phyloP scores from a whole-genome alignment of 2,888 invertebrate genomes.

The Oxycera nigricornis region DNA sequence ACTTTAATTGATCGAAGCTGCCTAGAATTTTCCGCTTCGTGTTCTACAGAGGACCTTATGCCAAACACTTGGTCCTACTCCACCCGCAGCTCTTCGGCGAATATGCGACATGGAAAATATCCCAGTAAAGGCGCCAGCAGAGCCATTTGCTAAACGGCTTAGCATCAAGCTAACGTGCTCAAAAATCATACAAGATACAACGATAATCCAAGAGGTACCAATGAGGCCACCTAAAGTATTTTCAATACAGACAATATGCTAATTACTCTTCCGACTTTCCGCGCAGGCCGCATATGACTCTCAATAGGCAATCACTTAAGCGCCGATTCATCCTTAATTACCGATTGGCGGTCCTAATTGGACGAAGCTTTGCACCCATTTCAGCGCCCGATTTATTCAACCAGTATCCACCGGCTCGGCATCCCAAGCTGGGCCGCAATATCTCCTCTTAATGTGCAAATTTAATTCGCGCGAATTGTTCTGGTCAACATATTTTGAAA shows the following conservation, averaged over 20 bases:
- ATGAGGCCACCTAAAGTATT: not conserved
- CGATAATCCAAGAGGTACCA: too few relatives aligned
- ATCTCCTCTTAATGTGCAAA: not conserved
- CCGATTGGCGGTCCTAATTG: not conserved
- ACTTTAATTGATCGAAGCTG: too few relatives aligned
- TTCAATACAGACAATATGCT: not conserved
- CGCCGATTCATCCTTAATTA: not conserved
- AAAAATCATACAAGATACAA: too few relatives aligned
- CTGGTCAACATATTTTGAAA: not conserved
- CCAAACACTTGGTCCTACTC: too few relatives aligned
- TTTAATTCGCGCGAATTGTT: not conserved
- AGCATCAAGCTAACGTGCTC: too few relatives aligned
- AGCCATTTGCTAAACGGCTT: too few relatives aligned
- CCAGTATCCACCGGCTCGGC: slow-evolving; percentile 19
- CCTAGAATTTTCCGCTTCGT: too few relatives aligned
- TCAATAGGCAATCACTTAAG: not conserved
- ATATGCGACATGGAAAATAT: too few relatives aligned
- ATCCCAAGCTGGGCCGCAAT: not conserved
- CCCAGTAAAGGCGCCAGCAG: too few relatives aligned
- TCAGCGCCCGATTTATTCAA: not conserved
- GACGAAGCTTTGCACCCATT: not conserved
- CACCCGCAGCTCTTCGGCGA: too few relatives aligned
- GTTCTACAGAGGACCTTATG: too few relatives aligned
- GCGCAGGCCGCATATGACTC: not conserved
- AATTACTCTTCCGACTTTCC: not conserved